phyloP scores from a whole-genome alignment of 1,140 invertebrate genomes.

The Caenorhabditis elegans region DNA sequence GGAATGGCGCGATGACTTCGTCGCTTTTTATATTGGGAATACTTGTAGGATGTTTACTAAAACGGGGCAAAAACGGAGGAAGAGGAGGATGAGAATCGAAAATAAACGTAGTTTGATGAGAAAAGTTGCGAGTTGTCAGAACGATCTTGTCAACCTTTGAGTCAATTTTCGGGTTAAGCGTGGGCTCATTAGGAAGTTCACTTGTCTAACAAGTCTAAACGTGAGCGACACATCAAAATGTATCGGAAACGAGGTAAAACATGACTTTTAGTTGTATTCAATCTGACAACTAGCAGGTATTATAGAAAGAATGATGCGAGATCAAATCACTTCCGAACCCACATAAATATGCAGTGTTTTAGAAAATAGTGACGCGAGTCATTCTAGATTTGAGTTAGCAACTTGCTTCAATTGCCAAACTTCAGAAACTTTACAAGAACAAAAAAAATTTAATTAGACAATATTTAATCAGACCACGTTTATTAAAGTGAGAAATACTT shows the following conservation, averaged over 20 bases:
- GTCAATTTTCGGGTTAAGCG: not conserved
- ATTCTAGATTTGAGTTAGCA: not conserved
- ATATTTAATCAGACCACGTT: no score
- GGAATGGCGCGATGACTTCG: not conserved
- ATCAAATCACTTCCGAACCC: constrained; percentile 20
- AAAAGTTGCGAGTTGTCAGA: not conserved
- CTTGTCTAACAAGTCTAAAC: no score
- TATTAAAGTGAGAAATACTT: no score
- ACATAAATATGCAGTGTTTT: not conserved
- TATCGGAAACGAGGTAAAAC: constrained; percentile 24
- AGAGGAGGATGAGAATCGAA: not conserved
- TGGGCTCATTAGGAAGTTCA: not conserved
- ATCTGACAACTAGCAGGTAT: constrained; percentile 3
- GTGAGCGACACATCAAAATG: not conserved
- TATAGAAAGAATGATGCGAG: constrained; percentile 9
- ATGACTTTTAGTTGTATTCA: not conserved
- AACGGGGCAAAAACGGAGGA: not conserved
- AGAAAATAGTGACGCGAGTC: not conserved
- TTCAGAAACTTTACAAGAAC: no score
- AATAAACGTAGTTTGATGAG: not conserved
- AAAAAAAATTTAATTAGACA: no score
- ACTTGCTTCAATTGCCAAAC: no score
- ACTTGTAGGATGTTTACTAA: constrained; percentile 27
- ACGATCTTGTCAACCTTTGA: not conserved
- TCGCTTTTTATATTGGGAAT: not conserved